phyloP scores from a whole-genome alignment of 2,888 invertebrate species.

The Busseola fusca region DNA sequence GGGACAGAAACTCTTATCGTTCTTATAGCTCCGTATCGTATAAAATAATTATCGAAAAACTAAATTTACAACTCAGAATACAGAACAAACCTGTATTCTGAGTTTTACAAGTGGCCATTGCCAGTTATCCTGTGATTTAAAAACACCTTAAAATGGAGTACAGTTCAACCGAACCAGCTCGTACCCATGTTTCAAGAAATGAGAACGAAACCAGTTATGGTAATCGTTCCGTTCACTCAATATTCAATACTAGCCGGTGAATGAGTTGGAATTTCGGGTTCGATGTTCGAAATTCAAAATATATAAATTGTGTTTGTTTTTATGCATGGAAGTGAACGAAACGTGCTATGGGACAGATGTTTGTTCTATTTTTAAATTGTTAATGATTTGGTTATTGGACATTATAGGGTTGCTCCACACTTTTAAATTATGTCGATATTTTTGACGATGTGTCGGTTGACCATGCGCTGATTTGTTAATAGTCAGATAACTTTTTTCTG shows the following conservation, averaged over 20 bases:
- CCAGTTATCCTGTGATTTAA: neutral
- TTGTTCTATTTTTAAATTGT: slow-evolving; percentile 41
- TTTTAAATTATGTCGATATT: neutral
- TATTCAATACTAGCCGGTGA: slow-evolving; percentile 60
- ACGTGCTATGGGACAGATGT: slow-evolving; percentile 26
- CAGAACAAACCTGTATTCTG: too few relatives aligned
- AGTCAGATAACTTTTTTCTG: too few relatives aligned
- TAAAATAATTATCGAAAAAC: neutral
- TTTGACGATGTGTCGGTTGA: neutral
- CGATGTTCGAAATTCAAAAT: slow-evolving; percentile 56
- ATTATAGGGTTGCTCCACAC: neutral
- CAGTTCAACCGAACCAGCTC: slow-evolving; percentile 25
- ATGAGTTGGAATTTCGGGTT: slow-evolving; percentile 60
- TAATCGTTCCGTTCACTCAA: slow-evolving; percentile 62
- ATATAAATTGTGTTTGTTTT: slow-evolving; percentile 33
- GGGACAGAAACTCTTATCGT: too few relatives aligned
- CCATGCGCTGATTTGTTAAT: too few relatives aligned
- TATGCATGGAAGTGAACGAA: slow-evolving; percentile 49
- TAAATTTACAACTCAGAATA: too few relatives aligned
- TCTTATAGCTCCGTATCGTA: too few relatives aligned
- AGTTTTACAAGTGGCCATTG: neutral
- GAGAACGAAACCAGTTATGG: slow-evolving; percentile 60
- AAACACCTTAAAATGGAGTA: slow-evolving; percentile 21
- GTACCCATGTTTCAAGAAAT: slow-evolving; percentile 33
- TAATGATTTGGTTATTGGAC: slow-evolving; percentile 9